Conservation (phyloP, 2,797 vertebrate genomes). For the Rhinichthys osculus region DNA sequence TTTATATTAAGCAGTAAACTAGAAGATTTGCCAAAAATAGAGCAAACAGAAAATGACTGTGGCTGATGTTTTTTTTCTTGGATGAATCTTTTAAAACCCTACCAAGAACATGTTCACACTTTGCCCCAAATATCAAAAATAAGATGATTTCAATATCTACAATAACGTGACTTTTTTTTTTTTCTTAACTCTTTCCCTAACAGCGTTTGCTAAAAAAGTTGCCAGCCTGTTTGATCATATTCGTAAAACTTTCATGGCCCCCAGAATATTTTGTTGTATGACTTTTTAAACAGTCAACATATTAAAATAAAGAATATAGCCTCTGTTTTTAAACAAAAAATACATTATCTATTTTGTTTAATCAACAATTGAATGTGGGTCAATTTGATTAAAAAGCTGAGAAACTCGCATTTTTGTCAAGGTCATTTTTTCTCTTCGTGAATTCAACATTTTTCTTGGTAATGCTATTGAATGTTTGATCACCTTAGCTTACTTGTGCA, state of each 20-base stretch:
- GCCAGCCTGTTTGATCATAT: not conserved
- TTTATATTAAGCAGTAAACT: constrained; percentile 15
- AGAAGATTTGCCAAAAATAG: not conserved
- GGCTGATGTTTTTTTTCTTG: not conserved
- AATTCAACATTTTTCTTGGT: no score
- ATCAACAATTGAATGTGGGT: not conserved
- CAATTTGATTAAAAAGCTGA: no score
- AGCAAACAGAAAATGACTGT: not conserved
- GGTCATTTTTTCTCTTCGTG: no score
- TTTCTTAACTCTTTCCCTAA: not conserved
- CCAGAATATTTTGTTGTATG: not conserved
- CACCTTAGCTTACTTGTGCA: no score
- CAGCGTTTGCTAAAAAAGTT: not conserved
- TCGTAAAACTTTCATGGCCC: not conserved
- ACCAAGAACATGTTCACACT: not conserved
- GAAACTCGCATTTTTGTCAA: no score
- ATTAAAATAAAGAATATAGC: not conserved
- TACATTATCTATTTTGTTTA: no score
- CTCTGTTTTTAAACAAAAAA: not conserved
- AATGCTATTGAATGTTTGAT: no score
- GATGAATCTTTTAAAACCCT: no score
- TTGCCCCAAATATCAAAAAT: not conserved
- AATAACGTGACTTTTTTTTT: not conserved
- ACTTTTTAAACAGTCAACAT: not conserved
- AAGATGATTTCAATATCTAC: not conserved